phyloP scores from a whole-genome alignment of 2,888 invertebrate genomes.

The Polydesmus complanatus region DNA sequence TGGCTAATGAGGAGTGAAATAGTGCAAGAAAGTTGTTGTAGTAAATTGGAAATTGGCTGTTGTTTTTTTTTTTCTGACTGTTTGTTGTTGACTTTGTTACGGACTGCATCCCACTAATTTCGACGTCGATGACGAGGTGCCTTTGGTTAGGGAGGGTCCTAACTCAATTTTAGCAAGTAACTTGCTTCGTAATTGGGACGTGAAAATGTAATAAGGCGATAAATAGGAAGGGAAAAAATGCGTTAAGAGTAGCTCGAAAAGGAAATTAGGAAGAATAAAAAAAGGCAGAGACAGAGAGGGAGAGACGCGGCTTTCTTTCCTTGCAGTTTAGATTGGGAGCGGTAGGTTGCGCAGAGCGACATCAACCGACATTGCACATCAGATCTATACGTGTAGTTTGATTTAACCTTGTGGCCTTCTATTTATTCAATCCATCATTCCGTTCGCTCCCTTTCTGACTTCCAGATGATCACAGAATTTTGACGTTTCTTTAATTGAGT shows the following conservation, averaged over 20 bases:
- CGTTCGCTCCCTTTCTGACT: neutral
- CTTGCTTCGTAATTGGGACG: neutral
- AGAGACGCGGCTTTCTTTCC: too few species aligned
- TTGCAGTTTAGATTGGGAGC: neutral
- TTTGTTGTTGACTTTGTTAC: neutral
- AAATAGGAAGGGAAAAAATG: constrained; percentile 5
- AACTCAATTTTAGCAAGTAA: neutral
- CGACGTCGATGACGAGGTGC: neutral
- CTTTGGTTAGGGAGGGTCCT: neutral
- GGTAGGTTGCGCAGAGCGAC: neutral
- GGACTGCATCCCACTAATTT: neutral
- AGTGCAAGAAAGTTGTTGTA: neutral
- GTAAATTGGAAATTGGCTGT: neutral
- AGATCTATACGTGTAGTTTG: constrained; percentile 1
- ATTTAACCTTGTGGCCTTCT: constrained; percentile 14
- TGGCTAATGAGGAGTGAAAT: neutral
- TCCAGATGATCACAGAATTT: neutral
- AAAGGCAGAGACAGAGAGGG: too few species aligned
- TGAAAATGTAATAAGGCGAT: constrained; percentile 12
- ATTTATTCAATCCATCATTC: constrained; percentile 15
- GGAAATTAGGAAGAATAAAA: neutral
- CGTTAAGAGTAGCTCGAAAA: neutral
- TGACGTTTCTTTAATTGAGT: constrained; percentile 16
- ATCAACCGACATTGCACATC: too few species aligned
- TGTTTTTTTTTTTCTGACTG: neutral